Percentiles rank a stretch among this genome's conserved stretches.
phyloP scores from a whole-genome alignment of 2,888 invertebrate species.

The Cosmopolites sordidus region DNA sequence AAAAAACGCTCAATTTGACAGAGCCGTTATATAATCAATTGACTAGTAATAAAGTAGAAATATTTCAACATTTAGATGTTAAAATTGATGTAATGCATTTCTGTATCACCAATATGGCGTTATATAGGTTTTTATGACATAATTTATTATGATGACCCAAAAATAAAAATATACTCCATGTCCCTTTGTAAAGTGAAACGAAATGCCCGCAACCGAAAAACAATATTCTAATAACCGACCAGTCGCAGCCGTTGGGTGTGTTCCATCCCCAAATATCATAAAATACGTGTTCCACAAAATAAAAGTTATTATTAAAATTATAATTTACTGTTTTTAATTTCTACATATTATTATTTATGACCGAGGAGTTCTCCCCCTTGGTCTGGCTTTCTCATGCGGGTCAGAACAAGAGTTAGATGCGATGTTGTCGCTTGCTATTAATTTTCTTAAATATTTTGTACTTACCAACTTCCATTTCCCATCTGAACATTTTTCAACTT shows the following conservation, averaged over 20 bases:
- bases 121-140: too few relatives aligned
- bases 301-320: constrained; percentile 30
- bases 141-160: neutral
- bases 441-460: too few relatives aligned
- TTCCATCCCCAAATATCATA: constrained; percentile 23
- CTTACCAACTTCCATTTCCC: too few relatives aligned
- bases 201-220: constrained; percentile 1
- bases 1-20: too few relatives aligned
- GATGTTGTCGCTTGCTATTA: constrained; percentile 8
- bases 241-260: constrained; percentile 13
- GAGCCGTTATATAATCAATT: too few relatives aligned
- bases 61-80: too few relatives aligned
- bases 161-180: neutral
- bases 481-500: too few relatives aligned
- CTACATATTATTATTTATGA: constrained; percentile 37
- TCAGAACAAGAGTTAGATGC: constrained; percentile 12
- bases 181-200: neutral
- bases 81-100: neutral
- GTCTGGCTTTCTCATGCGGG: constrained; percentile 37
- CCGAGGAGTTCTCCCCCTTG: constrained; percentile 30
- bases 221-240: constrained; percentile 3
- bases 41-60: too few relatives aligned
- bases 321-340: constrained; percentile 36
- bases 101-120: neutral
- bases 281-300: constrained; percentile 29